Evolutionary conservation across 1,140 invertebrate species (phyloP).

Genomic region (Megalonaias nervosa): DNA sequence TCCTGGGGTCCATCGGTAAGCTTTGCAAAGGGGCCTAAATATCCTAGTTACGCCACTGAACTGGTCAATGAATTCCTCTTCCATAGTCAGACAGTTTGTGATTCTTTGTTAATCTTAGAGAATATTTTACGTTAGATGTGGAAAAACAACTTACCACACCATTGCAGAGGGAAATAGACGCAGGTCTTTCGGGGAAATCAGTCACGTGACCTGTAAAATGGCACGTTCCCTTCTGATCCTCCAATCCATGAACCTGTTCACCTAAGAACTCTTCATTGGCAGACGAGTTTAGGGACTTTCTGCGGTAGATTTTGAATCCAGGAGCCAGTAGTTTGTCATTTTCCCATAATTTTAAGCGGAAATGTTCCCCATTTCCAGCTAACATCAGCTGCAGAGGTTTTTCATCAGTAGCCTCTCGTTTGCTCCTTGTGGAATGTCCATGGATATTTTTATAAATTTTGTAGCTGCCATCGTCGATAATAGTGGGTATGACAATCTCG

Average conservation of each 20-base stretch:
- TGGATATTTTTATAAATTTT: too few relatives aligned
- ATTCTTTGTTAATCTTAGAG: neutral
- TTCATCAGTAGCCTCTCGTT: neutral
- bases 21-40: too few relatives aligned
- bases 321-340: constrained; percentile 23
- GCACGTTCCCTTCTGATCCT: neutral
- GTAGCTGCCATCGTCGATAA: too few relatives aligned
- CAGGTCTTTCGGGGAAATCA: constrained; percentile 1
- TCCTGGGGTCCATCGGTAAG: too few relatives aligned
- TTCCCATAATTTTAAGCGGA: constrained; percentile 33
- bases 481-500: too few relatives aligned
- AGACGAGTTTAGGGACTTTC: constrained; percentile 14
- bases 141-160: constrained; percentile 27
- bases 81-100: neutral
- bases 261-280: constrained; percentile 6
- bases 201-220: constrained; percentile 33
- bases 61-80: neutral
- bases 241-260: constrained; percentile 21
- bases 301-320: constrained; percentile 32
- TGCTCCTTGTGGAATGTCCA: too few relatives aligned
- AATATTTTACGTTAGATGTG: neutral
- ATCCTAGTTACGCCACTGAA: too few relatives aligned
- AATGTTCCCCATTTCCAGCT: constrained; percentile 15
- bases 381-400: constrained; percentile 34
- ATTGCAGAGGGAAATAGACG: constrained; percentile 35